These are phyloP conservation scores for Mylabris sibirica DNA, from an alignment of 2,888 invertebrate species.

Conservation along the genomic window DNA sequence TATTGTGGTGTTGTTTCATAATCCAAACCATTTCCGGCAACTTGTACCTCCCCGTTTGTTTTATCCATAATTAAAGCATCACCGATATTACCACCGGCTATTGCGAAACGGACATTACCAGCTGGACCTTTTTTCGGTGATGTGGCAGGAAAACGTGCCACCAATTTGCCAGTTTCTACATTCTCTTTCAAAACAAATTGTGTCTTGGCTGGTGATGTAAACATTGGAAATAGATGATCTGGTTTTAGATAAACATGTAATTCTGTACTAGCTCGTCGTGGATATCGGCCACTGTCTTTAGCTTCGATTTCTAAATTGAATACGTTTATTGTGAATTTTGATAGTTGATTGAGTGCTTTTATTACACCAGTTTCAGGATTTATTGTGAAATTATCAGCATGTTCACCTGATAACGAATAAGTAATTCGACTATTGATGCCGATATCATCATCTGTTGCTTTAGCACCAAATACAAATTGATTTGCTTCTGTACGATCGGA, in stretches of 20 bases:
- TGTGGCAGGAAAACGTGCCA: conserved; percentile 79
- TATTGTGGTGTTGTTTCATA: conserved; percentile 84
- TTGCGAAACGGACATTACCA: conserved; percentile 77
- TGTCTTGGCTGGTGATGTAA: conserved; percentile 73
- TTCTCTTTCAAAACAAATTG: conserved; percentile 83
- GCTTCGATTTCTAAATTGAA: conserved; percentile 81
- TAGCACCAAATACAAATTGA: conserved; percentile 90
- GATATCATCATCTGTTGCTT: conserved; percentile 84
- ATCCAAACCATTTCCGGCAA: conserved; percentile 82
- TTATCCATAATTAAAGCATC: conserved; percentile 84
- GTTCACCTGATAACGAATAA: conserved; percentile 80
- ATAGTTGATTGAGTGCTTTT: conserved; percentile 76
- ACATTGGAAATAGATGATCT: conserved; percentile 80
- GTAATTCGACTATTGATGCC: conserved; percentile 82
- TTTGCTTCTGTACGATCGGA: conserved; percentile 81
- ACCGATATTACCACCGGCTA: conserved; percentile 93
- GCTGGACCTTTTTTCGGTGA: conserved; percentile 80
- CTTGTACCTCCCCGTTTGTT: conserved; percentile 80
- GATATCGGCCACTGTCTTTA: conserved; percentile 77
- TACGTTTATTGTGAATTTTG: conserved; percentile 65
- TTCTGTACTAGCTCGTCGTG: conserved; percentile 76
- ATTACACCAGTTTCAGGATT: conserved; percentile 86
- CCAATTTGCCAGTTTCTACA: conserved; percentile 76
- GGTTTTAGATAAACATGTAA: conserved; percentile 80
- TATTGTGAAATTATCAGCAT: conserved; percentile 79